These are phyloP conservation scores for Pseudococcus jackbeardsleyi DNA, from an alignment of 2,888 invertebrate species.

Conservation along the genomic window DNA sequence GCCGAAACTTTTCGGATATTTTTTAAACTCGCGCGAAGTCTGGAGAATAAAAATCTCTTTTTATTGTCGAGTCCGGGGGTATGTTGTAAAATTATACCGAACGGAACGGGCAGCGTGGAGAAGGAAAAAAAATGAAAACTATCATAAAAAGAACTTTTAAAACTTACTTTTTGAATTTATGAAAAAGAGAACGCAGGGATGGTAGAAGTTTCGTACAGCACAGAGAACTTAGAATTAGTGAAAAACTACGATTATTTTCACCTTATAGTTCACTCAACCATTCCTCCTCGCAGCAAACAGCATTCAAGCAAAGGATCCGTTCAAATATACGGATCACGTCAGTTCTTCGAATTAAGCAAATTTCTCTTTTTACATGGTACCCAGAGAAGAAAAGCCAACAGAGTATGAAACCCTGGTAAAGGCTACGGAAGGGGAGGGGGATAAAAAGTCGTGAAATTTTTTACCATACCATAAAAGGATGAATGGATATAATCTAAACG, in stretches of 20 bases:
- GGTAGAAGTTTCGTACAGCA: neutral
- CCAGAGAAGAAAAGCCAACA: too few species aligned
- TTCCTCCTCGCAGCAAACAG: neutral
- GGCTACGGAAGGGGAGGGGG: too few species aligned
- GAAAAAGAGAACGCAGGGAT: neutral
- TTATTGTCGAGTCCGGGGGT: conserved; percentile 13
- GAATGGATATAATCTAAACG: conserved; percentile 14
- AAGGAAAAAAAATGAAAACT: conserved; percentile 10
- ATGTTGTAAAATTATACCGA: conserved; percentile 21
- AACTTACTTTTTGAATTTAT: conserved; percentile 18
- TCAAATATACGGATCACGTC: neutral
- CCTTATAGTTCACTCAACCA: neutral
- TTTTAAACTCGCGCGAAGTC: conserved; percentile 32
- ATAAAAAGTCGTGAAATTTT: neutral
- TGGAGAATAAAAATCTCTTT: conserved; percentile 20
- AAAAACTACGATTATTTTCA: conserved; percentile 32
- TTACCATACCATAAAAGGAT: neutral
- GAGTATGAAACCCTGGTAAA: too few species aligned
- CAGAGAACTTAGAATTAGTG: neutral
- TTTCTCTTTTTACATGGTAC: too few species aligned
- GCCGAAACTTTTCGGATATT: conserved; percentile 7
- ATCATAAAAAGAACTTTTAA: conserved; percentile 34
- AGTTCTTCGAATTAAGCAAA: neutral
- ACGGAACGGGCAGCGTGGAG: neutral
- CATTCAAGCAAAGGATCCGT: too few species aligned